Percentiles rank a stretch among this genome's conserved stretches.
Conservation (phyloP, 2,113 vertebrate species). For the Dipodomys ordii region DNA sequence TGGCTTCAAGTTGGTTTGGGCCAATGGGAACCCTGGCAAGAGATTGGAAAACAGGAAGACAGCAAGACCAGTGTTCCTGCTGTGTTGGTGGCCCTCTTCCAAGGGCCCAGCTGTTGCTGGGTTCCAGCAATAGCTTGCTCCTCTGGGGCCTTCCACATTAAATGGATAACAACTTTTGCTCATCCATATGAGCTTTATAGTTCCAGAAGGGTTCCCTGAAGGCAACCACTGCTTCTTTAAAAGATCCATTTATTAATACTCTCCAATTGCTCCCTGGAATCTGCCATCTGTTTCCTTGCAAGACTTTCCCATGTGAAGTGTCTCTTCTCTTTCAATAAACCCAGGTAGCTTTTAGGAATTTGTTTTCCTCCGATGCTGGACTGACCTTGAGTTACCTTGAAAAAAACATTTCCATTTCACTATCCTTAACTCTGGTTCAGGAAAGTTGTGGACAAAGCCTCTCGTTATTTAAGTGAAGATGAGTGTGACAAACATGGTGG, state of each 20-base stretch:
- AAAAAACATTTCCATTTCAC: neutral
- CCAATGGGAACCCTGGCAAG: neutral
- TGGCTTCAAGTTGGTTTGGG: neutral
- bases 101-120: neutral
- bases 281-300: neutral
- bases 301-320: neutral
- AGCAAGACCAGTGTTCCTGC: neutral
- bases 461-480: neutral
- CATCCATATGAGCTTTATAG: neutral
- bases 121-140: neutral
- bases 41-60: neutral
- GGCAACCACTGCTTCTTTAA: neutral
- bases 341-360: neutral
- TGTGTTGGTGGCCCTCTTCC: neutral
- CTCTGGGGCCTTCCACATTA: neutral
- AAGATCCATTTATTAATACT: neutral
- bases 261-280: neutral
- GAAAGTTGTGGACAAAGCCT: neutral
- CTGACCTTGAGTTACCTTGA: neutral
- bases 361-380: neutral
- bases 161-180: neutral
- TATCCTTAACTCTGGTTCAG: neutral
- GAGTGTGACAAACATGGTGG: neutral
- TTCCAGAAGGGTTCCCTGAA: neutral
- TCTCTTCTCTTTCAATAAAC: slow-evolving; percentile 27